Percentiles rank a stretch among this genome's conserved stretches.
phyloP scores from a whole-genome alignment of 1,140 invertebrate species.

The Holcopasites calliopsidis region DNA sequence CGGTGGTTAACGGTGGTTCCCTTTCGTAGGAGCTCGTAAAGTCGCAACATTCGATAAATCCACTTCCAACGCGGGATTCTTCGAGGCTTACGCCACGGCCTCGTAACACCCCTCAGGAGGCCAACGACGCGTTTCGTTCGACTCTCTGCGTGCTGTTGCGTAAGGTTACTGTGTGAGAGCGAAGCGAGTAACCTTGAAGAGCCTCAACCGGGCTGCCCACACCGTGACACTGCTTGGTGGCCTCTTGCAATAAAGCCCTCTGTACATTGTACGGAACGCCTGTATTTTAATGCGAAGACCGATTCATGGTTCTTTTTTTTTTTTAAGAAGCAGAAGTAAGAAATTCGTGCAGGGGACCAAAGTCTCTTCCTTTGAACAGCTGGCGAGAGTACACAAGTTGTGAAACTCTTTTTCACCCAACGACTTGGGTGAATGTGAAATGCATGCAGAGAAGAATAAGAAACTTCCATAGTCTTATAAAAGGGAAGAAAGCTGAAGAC shows the following conservation, averaged over 20 bases:
- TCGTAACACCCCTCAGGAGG: background rate
- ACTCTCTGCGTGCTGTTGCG: constrained; percentile 40
- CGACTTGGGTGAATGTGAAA: constrained; percentile 6
- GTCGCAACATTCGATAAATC: constrained; percentile 6
- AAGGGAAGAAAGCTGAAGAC: background rate
- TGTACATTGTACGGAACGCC: too few relatives aligned
- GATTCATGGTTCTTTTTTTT: too few relatives aligned
- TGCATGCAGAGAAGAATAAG: background rate
- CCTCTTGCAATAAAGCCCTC: background rate
- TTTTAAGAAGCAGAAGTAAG: background rate
- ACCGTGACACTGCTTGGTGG: constrained; percentile 15
- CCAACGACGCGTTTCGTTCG: background rate
- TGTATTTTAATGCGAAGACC: too few relatives aligned
- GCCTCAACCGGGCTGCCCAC: constrained; percentile 28
- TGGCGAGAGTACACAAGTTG: background rate
- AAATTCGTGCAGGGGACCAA: background rate
- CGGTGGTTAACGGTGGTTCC: constrained; percentile 34
- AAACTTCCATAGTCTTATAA: background rate
- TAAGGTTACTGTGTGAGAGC: constrained; percentile 46
- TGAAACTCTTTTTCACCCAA: background rate
- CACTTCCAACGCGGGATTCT: background rate
- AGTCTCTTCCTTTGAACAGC: background rate
- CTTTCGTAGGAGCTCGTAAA: constrained; percentile 18
- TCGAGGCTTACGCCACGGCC: background rate
- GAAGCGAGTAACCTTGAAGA: constrained; percentile 50